Evolutionary conservation across 30 jellyfish, hydroid and myxozoan genomes (phyloP).

Genomic region (Aurelia aurita complex sp. Pacific): DNA sequence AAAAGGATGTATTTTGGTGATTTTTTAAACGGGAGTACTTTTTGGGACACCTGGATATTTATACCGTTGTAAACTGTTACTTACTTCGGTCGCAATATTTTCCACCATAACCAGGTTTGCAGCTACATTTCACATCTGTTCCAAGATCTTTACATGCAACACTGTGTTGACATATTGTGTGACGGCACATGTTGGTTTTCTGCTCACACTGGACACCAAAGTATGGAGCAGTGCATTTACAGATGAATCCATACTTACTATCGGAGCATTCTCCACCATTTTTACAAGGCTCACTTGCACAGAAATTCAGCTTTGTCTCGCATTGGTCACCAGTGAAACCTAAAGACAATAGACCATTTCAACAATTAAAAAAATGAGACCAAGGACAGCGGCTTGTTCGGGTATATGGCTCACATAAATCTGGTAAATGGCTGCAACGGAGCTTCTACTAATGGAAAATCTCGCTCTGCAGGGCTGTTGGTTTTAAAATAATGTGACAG

Average conservation of each 20-base stretch:
- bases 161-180: conserved; percentile 84
- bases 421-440: no score
- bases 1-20: neutral
- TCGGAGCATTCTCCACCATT: conserved; percentile 87
- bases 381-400: no score
- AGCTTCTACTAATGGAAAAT: no score
- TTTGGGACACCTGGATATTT: neutral
- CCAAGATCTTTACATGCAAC: conserved; percentile 82
- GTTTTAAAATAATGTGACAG: no score
- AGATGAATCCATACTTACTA: conserved; percentile 58
- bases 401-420: no score
- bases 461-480: no score
- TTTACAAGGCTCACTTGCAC: conserved; percentile 83
- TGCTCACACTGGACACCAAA: conserved; percentile 76
- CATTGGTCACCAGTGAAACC: conserved; percentile 87
- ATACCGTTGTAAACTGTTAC: neutral
- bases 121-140: conserved; percentile 75
- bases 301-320: conserved; percentile 69
- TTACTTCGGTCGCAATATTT: conserved; percentile 83
- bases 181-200: conserved; percentile 83
- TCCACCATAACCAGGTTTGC: conserved; percentile 96
- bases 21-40: neutral
- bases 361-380: no score
- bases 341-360: neutral
- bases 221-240: conserved; percentile 79